phyloP scores from a whole-genome alignment of 2,888 invertebrate species.

The Prenolepis imparis region DNA sequence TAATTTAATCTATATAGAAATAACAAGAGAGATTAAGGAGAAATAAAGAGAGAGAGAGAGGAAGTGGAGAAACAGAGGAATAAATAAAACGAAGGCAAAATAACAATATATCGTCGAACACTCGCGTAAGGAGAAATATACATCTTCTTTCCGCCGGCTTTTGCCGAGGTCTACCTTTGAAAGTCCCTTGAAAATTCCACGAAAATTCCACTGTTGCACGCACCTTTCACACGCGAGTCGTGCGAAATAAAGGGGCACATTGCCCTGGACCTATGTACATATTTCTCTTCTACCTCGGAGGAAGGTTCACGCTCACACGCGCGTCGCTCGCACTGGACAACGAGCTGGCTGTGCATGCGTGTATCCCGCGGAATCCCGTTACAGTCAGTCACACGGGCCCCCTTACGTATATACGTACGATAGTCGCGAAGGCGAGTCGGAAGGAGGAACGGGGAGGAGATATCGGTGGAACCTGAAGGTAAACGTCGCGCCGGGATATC shows the following conservation, averaged over 20 bases:
- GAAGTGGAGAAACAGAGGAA: not conserved
- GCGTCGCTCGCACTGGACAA: constrained; percentile 70
- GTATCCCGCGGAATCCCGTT: constrained; percentile 80
- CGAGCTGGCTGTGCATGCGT: constrained; percentile 66
- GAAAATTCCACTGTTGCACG: not conserved
- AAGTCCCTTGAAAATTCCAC: not conserved
- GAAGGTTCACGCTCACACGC: constrained; percentile 66
- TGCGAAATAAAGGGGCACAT: constrained; percentile 20
- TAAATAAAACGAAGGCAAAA: not conserved
- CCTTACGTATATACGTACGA: constrained; percentile 26
- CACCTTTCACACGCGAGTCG: constrained; percentile 9
- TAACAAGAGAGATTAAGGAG: not conserved
- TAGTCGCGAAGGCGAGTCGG: constrained; percentile 56
- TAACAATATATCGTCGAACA: not conserved
- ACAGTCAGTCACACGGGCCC: constrained; percentile 60
- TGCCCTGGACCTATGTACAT: constrained; percentile 26
- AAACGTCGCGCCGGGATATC: constrained; percentile 29
- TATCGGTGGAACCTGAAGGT: constrained; percentile 41
- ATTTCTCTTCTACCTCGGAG: constrained; percentile 44
- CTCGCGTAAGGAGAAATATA: not conserved
- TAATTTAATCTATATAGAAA: not conserved
- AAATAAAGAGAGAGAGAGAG: not conserved
- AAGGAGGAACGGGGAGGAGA: constrained; percentile 59
- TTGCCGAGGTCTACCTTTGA: not conserved
- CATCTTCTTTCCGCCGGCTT: not conserved